These are phyloP conservation scores for Venustoraphidia nigricollis DNA, from an alignment of 2,888 invertebrate species.

Conservation along the genomic window DNA sequence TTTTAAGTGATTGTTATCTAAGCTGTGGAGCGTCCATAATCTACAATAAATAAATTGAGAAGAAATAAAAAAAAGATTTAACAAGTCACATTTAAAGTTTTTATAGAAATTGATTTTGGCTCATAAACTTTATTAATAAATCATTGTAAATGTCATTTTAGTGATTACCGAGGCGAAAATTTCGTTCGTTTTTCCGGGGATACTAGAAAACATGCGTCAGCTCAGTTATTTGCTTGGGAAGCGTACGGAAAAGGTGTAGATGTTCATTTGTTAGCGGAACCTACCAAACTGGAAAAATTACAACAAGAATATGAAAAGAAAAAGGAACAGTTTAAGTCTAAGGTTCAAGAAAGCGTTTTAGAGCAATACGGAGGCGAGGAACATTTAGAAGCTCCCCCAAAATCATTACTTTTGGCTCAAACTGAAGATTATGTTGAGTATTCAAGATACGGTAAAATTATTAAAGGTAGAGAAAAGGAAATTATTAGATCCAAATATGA, in stretches of 20 bases:
- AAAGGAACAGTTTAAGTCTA: conserved; percentile 76
- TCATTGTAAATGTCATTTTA: neutral
- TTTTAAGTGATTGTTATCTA: too few relatives aligned
- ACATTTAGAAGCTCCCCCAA: conserved; percentile 75
- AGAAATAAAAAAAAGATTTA: too few relatives aligned
- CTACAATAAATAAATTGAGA: too few relatives aligned
- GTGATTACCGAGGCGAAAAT: conserved; percentile 88
- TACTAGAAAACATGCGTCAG: conserved; percentile 75
- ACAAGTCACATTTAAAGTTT: neutral
- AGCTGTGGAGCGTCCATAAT: too few relatives aligned
- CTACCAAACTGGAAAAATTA: conserved; percentile 87
- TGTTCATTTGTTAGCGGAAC: conserved; percentile 91
- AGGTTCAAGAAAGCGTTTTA: conserved; percentile 70
- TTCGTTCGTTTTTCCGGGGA: conserved; percentile 91
- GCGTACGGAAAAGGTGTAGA: conserved; percentile 86
- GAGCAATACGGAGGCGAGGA: conserved; percentile 93
- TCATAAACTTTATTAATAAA: neutral
- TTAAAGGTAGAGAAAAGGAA: conserved; percentile 77
- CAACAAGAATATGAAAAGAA: conserved; percentile 81
- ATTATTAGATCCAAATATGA: conserved; percentile 78
- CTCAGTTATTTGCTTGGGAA: conserved; percentile 96
- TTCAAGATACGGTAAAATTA: conserved; percentile 79
- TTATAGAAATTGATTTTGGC: too few relatives aligned
- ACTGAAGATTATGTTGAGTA: conserved; percentile 94
- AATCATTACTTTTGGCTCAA: conserved; percentile 80